These are phyloP conservation scores for Trachelus troglodyta DNA, from an alignment of 2,888 invertebrate genomes.

Conservation along the genomic window DNA sequence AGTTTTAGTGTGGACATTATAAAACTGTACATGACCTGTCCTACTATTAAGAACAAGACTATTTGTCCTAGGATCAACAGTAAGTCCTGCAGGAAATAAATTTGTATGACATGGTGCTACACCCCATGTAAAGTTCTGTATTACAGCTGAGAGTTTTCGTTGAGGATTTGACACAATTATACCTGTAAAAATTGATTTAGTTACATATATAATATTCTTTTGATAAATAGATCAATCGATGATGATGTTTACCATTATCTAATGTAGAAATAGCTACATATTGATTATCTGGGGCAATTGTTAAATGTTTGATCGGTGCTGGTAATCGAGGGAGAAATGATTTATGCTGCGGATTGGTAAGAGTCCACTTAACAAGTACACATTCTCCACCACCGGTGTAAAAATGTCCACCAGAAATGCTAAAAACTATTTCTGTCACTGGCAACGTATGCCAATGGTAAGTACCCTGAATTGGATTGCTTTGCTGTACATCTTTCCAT, in stretches of 20 bases:
- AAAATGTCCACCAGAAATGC: conserved; percentile 72
- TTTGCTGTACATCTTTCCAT: conserved; percentile 70
- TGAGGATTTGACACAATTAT: conserved; percentile 71
- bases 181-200: conserved; percentile 44
- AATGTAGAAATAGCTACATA: conserved; percentile 74
- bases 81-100: conserved; percentile 70
- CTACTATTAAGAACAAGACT: conserved; percentile 78
- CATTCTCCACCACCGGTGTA: conserved; percentile 83
- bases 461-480: conserved; percentile 63
- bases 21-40: conserved; percentile 82
- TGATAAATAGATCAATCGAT: neutral
- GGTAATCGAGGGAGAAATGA: conserved; percentile 79
- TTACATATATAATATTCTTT: neutral
- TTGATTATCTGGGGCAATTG: conserved; percentile 73
- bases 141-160: conserved; percentile 69
- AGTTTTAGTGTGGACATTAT: conserved; percentile 73
- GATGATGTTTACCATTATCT: conserved; percentile 72
- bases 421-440: conserved; percentile 76
- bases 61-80: conserved; percentile 74
- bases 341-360: conserved; percentile 68
- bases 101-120: conserved; percentile 65
- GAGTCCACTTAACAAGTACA: conserved; percentile 82
- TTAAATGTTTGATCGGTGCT: conserved; percentile 74
- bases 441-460: conserved; percentile 84
- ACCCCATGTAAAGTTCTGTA: conserved; percentile 78